Percentiles rank a stretch among this genome's conserved stretches.
Conservation (phyloP, 2,797 vertebrate species). For the Avahi laniger region DNA sequence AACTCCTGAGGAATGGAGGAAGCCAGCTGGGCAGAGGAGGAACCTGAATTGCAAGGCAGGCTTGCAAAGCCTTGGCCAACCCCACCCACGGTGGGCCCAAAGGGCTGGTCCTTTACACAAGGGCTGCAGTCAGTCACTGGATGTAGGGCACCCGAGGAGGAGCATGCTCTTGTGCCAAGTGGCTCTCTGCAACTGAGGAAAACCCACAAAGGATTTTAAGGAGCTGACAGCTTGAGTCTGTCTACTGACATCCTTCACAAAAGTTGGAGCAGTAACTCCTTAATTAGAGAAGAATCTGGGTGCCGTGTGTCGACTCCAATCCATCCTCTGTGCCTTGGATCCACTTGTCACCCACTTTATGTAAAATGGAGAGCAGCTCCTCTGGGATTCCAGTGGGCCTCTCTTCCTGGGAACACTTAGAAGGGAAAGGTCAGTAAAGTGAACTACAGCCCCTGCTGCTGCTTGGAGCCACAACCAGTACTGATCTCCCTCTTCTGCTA, state of each 20-base stretch:
- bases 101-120: neutral
- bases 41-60: neutral
- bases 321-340: neutral
- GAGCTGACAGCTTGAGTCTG: no score
- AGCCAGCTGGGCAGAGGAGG: neutral
- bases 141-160: neutral
- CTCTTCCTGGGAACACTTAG: neutral
- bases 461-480: neutral
- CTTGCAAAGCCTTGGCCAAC: neutral
- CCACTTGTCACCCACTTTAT: neutral
- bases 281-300: neutral
- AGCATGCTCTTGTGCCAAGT: neutral
- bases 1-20: neutral
- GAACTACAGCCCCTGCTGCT: neutral
- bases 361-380: neutral
- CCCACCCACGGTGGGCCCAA: neutral
- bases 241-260: no score
- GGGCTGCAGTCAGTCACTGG: neutral
- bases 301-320: neutral
- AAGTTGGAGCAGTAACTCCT: neutral
- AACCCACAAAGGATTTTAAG: neutral
- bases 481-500: neutral
- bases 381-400: neutral
- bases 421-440: neutral
- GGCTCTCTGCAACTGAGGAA: neutral